Evolutionary conservation across 2,797 vertebrate genomes (phyloP), one percentile per base, ranked within the genome.

Genomic region (Pseudomugil tenellus): DNA sequence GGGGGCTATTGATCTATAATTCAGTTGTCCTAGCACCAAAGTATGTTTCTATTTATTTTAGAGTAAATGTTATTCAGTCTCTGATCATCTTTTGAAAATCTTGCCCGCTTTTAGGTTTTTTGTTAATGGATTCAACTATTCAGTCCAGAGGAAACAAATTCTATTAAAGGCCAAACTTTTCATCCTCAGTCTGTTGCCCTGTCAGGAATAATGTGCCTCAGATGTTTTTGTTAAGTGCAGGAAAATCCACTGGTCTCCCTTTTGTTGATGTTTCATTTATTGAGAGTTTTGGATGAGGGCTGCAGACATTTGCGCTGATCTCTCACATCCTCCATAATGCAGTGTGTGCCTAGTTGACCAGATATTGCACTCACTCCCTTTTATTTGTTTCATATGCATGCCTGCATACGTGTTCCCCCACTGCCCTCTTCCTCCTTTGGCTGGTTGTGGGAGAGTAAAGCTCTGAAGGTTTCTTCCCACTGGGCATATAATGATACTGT

Each of bases 221-320:
- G 89, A 94, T 94, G 93, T 90, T 92, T 92, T 88, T 91, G 90
- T 92, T 92, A 92, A 93, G 91, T 84, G 76, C 81, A 80, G 79
- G 75, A 67, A 91, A 93, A 94, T 91, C 92, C 37, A 53, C 72
- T 59, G 83, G 72, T 86, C 85, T 91, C 85, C 79, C 76, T 62
- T 86, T 87, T 93, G 91, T 93, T 93, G 92, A 92, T 78, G 86
- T 94, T 93, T 93, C 88, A 93, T 94, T 92, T 93, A 92, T 85
- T 91, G 84, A 87, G 91, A 90, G 87, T 90, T 92, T 90, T 87
- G 84, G 79, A 80, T 60, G 77, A 87, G 84, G 86, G 81, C 86
- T 82, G 79, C 82, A 89, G 89, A 93, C 85, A 80, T 92, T 84
- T 77, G 73, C 67, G 6, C 86, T 91, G 91, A 92, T 92, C 88